Percentiles rank a stretch among this genome's conserved stretches.
Evolutionary conservation across 1,140 invertebrate genomes (phyloP).

Genomic region (Diorhabda sublineata): DNA sequence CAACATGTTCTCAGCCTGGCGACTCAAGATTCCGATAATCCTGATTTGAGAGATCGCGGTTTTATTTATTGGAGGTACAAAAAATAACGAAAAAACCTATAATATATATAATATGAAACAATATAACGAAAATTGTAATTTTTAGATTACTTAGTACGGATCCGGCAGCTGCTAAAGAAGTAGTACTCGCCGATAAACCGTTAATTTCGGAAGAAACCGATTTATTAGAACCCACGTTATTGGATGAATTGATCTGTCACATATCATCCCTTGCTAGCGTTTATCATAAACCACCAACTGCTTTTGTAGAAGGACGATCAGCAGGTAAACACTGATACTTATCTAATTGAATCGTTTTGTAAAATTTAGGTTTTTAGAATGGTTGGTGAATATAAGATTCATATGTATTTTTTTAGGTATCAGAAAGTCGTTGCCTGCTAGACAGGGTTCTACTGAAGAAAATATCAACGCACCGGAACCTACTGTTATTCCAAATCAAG

Average conservation of each 20-base stretch:
- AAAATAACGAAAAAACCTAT: too few relatives aligned
- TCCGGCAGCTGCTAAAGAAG: conserved; percentile 97
- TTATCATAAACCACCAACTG: conserved; percentile 98
- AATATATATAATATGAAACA: neutral
- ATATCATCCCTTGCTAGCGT: conserved; percentile 98
- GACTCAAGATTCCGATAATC: conserved; percentile 99
- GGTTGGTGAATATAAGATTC: neutral
- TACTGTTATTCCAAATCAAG: conserved; percentile 82
- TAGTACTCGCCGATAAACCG: conserved; percentile 98
- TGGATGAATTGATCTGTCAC: conserved; percentile 98
- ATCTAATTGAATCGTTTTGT: neutral
- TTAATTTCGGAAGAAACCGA: conserved; percentile 99
- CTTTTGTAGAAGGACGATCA: conserved; percentile 86
- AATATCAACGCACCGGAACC: conserved; percentile 50
- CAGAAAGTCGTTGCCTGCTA: conserved; percentile 52
- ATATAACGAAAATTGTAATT: neutral
- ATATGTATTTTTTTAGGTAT: conserved; percentile 30
- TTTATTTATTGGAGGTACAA: conserved; percentile 95
- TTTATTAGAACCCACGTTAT: conserved; percentile 91
- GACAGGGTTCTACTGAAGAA: conserved; percentile 47
- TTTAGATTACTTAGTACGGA: conserved; percentile 86
- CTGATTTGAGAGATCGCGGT: conserved; percentile 95
- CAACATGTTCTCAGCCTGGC: conserved; percentile 90
- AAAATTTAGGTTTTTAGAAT: conserved; percentile 6
- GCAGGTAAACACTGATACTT: conserved; percentile 37